A percentile compares a stretch with the other conserved stretches of the same genome.
Conservation (phyloP, 2,888 invertebrate genomes). For the Lasioglossum oenotherae region DNA sequence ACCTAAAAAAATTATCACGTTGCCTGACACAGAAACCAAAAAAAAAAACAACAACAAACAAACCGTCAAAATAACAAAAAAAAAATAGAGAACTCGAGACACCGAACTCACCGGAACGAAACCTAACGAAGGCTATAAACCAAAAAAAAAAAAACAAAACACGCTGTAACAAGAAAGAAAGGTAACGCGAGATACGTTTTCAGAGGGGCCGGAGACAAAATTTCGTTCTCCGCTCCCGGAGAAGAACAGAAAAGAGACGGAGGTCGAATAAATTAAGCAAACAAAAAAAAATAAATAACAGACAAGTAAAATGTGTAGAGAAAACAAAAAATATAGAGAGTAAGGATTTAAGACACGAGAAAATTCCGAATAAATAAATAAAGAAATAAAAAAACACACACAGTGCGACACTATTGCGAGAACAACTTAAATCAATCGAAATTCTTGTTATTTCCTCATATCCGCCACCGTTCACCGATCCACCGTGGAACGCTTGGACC, state of each 20-base stretch:
- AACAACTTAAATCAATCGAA: slow-evolving; percentile 77
- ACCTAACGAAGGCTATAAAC: background rate
- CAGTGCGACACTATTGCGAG: slow-evolving; percentile 63
- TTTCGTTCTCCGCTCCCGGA: background rate
- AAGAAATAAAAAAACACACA: slow-evolving; percentile 59
- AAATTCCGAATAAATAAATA: background rate
- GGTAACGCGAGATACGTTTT: slow-evolving; percentile 38
- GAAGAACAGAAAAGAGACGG: slow-evolving; percentile 14
- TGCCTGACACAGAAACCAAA: slow-evolving; percentile 5
- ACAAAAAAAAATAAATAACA: slow-evolving; percentile 4
- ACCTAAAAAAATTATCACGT: background rate
- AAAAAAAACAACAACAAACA: background rate
- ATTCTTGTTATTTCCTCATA: slow-evolving; percentile 84
- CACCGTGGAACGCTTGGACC: slow-evolving; percentile 52
- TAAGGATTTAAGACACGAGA: background rate
- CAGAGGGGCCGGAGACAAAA: background rate
- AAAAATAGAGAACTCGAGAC: slow-evolving; percentile 1
- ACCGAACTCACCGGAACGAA: background rate
- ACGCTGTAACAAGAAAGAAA: background rate
- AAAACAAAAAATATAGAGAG: background rate
- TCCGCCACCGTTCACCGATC: slow-evolving; percentile 76
- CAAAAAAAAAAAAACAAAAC: background rate
- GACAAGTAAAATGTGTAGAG: slow-evolving; percentile 29
- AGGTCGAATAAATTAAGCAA: background rate
- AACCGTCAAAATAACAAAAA: slow-evolving; percentile 6